Base-by-base conservation (phyloP, 2,797 vertebrate species). In the Hemitrygon akajei region DNA sequence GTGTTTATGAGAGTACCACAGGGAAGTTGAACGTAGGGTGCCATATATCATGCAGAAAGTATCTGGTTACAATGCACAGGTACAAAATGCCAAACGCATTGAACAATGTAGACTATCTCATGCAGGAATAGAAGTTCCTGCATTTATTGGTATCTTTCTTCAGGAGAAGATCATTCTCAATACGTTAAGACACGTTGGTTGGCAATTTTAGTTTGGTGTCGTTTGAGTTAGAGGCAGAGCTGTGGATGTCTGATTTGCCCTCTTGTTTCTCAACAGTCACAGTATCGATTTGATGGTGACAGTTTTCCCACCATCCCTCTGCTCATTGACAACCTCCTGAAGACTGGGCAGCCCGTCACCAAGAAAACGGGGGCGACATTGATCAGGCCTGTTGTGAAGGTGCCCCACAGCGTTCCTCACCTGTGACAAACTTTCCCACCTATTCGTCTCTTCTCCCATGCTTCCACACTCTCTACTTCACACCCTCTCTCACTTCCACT, bases 261-360 rank as follows among this genome's bases (percentile, higher is more conserved):
- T 34, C 9, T 18, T 93, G 16, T 94, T 47, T 94, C 63, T 86
- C 7, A 95, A 94, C 94, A 99, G 98, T 97, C 97, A 95, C 89
- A 97, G 95, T 99, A 98, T 95, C 98, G 98, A 58, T 96, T 99
- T 95, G 99, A 99, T 94, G 98, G 98, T 6, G 98, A 98, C 0
- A 94, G 97, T 47, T 99, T 98, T 94, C 94, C 95, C 94, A 98
- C 96, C 56, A 95, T 99, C 93, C 98, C 98, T 0, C 95, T 97
- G 95, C 97, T 99, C 92, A 94, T 99, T 3, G 96, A 98, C 94
- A 96, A 98, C 93, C 96, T 99, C 34, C 94, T 97, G 73, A 96
- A 95, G 84, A 97, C 96, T 93, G 95, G 95, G 94, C 97, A 98
- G 95, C 96, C 96, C 27, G 95, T 99, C 95, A 99, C 98, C 91